Evolutionary conservation across 2,888 invertebrate genomes (phyloP).

Genomic region (Fragum whitleyi): DNA sequence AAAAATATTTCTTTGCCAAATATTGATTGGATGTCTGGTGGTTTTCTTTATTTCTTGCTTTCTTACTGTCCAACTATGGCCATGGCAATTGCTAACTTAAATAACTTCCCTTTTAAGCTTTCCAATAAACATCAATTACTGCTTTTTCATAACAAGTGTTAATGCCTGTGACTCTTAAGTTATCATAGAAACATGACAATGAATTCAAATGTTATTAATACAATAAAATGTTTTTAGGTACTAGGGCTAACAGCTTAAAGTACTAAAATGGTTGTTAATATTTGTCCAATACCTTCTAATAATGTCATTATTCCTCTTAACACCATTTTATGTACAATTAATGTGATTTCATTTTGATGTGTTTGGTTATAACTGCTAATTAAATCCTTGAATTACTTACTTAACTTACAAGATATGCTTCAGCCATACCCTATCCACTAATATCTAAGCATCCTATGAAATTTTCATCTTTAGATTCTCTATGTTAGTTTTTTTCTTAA

Average conservation of each 20-base stretch:
- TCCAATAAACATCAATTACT: not conserved
- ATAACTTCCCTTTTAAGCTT: not conserved
- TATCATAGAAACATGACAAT: not conserved
- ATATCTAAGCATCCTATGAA: too few species aligned
- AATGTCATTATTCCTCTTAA: not conserved
- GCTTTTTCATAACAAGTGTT: not conserved
- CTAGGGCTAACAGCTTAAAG: not conserved
- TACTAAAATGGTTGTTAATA: not conserved
- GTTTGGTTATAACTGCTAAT: too few species aligned
- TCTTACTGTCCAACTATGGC: conserved; percentile 11
- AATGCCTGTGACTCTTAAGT: not conserved
- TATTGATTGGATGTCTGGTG: conserved; percentile 24
- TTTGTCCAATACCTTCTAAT: not conserved
- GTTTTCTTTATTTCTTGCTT: conserved; percentile 20
- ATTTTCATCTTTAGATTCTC: too few species aligned
- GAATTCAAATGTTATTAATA: not conserved
- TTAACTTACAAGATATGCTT: too few species aligned
- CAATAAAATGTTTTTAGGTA: not conserved
- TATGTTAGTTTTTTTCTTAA: too few species aligned
- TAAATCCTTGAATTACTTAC: too few species aligned
- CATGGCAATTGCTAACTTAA: conserved; percentile 26
- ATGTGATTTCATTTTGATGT: too few species aligned
- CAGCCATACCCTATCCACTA: too few species aligned
- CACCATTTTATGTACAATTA: not conserved
- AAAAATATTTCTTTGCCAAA: conserved; percentile 20